Base-by-base conservation (phyloP, 30 jellyfish, hydroid and myxozoan genomes). In the Hydractinia symbiolongicarpus region DNA sequence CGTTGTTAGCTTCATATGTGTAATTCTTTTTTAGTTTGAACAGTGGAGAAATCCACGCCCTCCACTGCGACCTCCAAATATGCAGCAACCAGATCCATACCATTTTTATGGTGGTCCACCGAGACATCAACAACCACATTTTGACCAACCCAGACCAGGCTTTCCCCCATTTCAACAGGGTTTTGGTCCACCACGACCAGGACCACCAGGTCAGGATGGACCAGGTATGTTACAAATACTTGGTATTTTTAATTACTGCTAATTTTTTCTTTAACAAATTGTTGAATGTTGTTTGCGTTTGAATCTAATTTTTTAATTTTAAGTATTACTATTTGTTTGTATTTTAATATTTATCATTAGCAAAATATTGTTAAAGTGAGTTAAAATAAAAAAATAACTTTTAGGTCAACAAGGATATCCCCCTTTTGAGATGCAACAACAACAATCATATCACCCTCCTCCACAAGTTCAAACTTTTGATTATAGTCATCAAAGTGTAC, bases 381-480 rank as follows among this genome's bases (percentile, higher is more conserved):
- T n/a, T n/a, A n/a, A n/a, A n/a, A n/a, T n/a, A n/a, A n/a, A n/a
- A n/a, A n/a, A n/a, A n/a, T n/a, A 30, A 30, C 44, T 30, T 30
- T 30, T 30, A 30, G 44, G 44, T 30, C 44, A 30, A 30, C 44
- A 30, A 30, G 44, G 44, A 30, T 30, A 30, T 30, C 44, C 44
- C 44, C 95, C 87, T 8, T 94, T 95, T 77, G 78, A 79, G 15
- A 58, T 9, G 7, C 80, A 71, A 5, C 66, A 9, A n/a, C 83
- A 66, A 49, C 83, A 58, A 5, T 83, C 20, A 56, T 74, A 49
- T 81, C 56, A 19, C 1, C 96, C 95, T 9, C 95, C 86, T 52
- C 95, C 98, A n/a, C 95, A 67, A 68, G 87, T 88, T 53, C 98
- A 87, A 81, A 95, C 95, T 21, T 93, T 93, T 61, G 98, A 93